Evolutionary conservation across 2,888 invertebrate species (phyloP), one percentile per base, ranked within the genome.

Genomic region (Tanypteryx hageni): DNA sequence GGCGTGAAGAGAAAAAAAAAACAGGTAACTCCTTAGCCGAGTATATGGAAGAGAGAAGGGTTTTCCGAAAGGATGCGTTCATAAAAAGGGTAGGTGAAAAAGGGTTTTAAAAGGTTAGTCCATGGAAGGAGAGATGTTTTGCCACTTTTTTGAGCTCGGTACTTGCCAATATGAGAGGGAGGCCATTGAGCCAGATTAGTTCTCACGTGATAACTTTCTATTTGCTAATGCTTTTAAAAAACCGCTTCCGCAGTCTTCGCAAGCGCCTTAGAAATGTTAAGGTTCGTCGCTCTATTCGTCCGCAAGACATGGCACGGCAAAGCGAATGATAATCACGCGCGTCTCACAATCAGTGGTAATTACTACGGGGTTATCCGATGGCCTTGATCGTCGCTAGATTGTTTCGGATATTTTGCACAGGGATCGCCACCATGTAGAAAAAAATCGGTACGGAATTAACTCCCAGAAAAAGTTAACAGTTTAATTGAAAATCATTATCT

Each of bases 121-220:
- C n/a, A n/a, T 59, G 86, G 61, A 64, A 59, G 86, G 57, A 58
- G 22, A 22, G 89, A 18, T 89, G 27, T 76, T 89, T 16, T 56
- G 82, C 82, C 18, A 13, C 85, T 58, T 86, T 61, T 18, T 7
- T 68, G 31, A 10, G 86, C 11, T 11, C 61, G 9, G 18, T 64
- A 11, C 18, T 0, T 44, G 89, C 14, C n/a, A 44, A 10, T 44
- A 7, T 44, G 68, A 27, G 64, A 64, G 44, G 13, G 44, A 31
- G 82, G 44, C 44, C 22, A 76, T 76, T 22, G 27, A 76, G 22
- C 27, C 22, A 22, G 76, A 76, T 1, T 44, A 44, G 44, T 44
- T 44, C 1, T 44, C 22, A 10, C 76, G 76, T 27, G 76, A 76
- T 76, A 22, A 27, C 13, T 14, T 27, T 10, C 10, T 22, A 13